phyloP scores from a whole-genome alignment of 2,113 vertebrate species.

The Gyps fulvus region DNA sequence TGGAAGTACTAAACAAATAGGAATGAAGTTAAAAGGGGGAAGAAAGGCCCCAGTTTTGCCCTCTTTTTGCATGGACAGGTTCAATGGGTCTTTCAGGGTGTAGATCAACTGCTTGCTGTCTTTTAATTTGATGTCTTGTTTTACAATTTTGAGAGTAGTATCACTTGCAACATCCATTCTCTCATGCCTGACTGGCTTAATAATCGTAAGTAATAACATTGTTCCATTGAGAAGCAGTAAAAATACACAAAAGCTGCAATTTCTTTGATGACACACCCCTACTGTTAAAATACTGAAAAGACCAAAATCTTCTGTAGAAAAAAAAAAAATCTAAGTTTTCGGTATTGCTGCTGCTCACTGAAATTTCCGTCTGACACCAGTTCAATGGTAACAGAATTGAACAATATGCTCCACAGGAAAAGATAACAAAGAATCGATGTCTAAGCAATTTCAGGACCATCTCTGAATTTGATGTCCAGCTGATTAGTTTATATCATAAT shows the following conservation, averaged over 20 bases:
- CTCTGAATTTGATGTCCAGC: slow-evolving; percentile 5
- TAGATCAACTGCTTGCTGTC: neutral
- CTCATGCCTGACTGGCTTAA: neutral
- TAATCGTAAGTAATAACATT: neutral
- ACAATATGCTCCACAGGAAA: neutral
- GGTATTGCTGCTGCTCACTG: neutral
- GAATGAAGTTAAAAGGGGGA: neutral
- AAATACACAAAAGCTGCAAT: neutral
- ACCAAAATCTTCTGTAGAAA: neutral
- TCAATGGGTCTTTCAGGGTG: neutral
- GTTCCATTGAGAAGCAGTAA: neutral
- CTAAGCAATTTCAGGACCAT: slow-evolving; percentile 28
- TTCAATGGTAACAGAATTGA: slow-evolving; percentile 18
- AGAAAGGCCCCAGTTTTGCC: neutral
- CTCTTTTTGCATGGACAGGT: neutral
- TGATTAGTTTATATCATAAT: slow-evolving; percentile 42
- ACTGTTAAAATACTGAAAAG: neutral
- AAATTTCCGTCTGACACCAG: neutral
- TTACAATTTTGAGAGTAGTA: neutral
- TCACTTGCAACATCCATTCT: neutral
- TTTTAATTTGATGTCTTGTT: neutral
- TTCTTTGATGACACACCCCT: neutral
- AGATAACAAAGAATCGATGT: slow-evolving; percentile 24
- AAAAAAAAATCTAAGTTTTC: neutral
- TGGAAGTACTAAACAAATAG: neutral